These are phyloP conservation scores for Sisyra terminalis DNA, from an alignment of 2,888 invertebrate species.

Conservation along the genomic window DNA sequence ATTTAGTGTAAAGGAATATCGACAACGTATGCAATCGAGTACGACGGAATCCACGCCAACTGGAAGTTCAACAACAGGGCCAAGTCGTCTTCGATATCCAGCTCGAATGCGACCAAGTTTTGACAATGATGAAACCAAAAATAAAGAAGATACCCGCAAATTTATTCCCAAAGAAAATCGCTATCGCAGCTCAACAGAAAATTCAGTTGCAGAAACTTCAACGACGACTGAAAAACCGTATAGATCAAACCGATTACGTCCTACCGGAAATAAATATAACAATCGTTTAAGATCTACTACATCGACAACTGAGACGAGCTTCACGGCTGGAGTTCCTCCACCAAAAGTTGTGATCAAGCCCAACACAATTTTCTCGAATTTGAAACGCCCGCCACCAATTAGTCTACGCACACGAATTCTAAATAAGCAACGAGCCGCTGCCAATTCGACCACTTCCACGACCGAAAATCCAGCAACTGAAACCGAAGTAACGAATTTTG, in stretches of 20 bases:
- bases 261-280: conserved; percentile 1
- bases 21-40: conserved; percentile 38
- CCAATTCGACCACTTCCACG: conserved; percentile 2
- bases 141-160: conserved; percentile 20
- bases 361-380: conserved; percentile 20
- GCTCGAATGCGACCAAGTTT: conserved; percentile 24
- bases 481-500: conserved; percentile 12
- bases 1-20: conserved; percentile 64
- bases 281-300: conserved; percentile 3
- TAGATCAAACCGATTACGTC: conserved; percentile 19
- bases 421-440: conserved; percentile 17
- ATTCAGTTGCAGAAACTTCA: conserved; percentile 12
- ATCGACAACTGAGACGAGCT: not conserved
- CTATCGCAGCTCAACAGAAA: conserved; percentile 3
- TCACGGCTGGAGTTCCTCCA: conserved; percentile 16
- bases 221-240: conserved; percentile 13
- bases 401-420: conserved; percentile 19
- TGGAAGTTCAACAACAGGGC: conserved; percentile 20
- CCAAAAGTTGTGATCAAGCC: conserved; percentile 23
- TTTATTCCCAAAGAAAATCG: conserved; percentile 25
- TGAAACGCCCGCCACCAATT: conserved; percentile 20
- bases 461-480: conserved; percentile 1
- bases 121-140: conserved; percentile 20
- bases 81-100: conserved; percentile 31
- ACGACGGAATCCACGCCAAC: conserved; percentile 29